Evolutionary conservation across 2,888 invertebrate genomes (phyloP).

Genomic region (Cataglyphis altisquamis): DNA sequence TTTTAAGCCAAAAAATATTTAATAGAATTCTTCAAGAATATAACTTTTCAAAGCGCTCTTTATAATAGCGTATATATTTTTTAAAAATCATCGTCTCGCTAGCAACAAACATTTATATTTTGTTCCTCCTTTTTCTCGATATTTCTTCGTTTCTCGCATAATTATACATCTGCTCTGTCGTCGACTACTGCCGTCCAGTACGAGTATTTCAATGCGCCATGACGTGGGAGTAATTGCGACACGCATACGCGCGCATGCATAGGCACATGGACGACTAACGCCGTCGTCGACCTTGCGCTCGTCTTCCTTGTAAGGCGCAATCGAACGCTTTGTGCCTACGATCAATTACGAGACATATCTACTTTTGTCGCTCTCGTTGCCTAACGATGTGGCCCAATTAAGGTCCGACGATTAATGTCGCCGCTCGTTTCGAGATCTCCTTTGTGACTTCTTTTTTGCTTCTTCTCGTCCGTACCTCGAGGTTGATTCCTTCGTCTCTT

Average conservation of each 20-base stretch:
- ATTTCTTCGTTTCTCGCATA: slow-evolving; percentile 27
- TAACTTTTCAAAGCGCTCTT: not conserved
- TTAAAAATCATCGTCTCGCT: not conserved
- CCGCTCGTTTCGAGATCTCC: slow-evolving; percentile 51
- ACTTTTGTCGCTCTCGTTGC: slow-evolving; percentile 72
- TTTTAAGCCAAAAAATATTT: not conserved
- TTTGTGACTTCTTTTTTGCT: slow-evolving; percentile 18
- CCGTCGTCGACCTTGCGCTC: slow-evolving; percentile 78
- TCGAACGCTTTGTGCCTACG: slow-evolving; percentile 66
- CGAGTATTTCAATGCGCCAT: slow-evolving; percentile 61
- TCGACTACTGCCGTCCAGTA: slow-evolving; percentile 38
- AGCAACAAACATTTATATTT: not conserved
- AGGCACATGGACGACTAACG: slow-evolving; percentile 33
- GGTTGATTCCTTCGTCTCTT: not conserved
- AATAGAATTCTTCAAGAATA: not conserved
- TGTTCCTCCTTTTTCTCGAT: not conserved
- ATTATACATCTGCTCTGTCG: slow-evolving; percentile 10
- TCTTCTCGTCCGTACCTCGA: not conserved
- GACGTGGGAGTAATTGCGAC: slow-evolving; percentile 81
- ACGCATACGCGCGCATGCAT: slow-evolving; percentile 53
- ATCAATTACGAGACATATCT: slow-evolving; percentile 74
- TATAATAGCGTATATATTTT: not conserved
- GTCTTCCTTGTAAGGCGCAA: slow-evolving; percentile 78
- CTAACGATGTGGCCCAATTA: slow-evolving; percentile 71
- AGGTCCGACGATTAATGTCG: slow-evolving; percentile 68